phyloP scores from a whole-genome alignment of 2,888 invertebrate species.

The Tinea trinotella region DNA sequence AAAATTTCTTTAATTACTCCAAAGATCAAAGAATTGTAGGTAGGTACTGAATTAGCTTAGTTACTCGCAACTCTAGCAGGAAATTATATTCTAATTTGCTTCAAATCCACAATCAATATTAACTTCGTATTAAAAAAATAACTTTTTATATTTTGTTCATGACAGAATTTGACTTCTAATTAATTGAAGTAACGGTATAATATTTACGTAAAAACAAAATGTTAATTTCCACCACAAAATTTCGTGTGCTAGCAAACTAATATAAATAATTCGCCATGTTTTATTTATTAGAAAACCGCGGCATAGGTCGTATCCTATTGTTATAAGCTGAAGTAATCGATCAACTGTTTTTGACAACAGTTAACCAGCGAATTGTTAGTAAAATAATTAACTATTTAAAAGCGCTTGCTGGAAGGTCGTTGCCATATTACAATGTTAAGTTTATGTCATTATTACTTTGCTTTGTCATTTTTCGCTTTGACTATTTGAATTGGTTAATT shows the following conservation, averaged over 20 bases:
- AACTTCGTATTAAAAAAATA: no score
- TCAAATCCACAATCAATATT: neutral
- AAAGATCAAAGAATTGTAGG: neutral
- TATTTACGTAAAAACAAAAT: neutral
- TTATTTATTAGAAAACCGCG: constrained; percentile 3
- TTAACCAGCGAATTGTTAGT: constrained; percentile 1
- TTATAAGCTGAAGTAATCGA: constrained; percentile 12
- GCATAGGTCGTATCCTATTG: constrained; percentile 10
- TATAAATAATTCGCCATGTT: neutral
- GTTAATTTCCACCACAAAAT: neutral
- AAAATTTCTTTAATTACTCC: neutral
- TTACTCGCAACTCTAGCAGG: neutral
- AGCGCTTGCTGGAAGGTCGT: constrained; percentile 7
- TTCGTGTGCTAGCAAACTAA: neutral
- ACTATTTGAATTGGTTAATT: neutral
- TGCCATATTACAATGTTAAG: constrained; percentile 7
- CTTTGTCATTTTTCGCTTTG: constrained; percentile 12
- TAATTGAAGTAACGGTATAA: neutral
- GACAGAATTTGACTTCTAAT: neutral
- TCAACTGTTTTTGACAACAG: constrained; percentile 18
- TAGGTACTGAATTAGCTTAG: neutral
- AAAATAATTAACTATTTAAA: constrained; percentile 15
- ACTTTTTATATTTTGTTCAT: no score
- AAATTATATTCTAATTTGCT: neutral
- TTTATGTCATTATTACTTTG: neutral